These are phyloP conservation scores for Lethrus apterus DNA, from an alignment of 1,140 invertebrate genomes.

Conservation along the genomic window DNA sequence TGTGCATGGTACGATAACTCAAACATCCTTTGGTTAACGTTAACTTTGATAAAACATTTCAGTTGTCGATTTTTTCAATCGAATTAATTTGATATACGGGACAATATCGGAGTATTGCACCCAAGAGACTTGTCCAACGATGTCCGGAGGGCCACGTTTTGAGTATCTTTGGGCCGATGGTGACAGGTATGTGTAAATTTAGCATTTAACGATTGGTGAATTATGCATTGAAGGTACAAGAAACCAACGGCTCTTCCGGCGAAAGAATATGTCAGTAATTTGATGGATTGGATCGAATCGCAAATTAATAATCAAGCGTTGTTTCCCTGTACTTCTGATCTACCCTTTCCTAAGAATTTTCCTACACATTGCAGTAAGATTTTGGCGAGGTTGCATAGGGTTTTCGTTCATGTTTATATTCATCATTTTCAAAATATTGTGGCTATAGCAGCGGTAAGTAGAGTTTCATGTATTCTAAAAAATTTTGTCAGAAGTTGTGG, in stretches of 20 bases:
- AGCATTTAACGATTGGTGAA: conserved; percentile 1
- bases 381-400: conserved; percentile 81
- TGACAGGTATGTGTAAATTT: conserved; percentile 42
- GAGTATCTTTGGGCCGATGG: conserved; percentile 94
- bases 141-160: conserved; percentile 83
- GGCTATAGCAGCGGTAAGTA: conserved; percentile 77
- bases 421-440: conserved; percentile 91
- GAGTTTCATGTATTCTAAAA: neutral
- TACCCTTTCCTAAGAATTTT: conserved; percentile 87
- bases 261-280: conserved; percentile 74
- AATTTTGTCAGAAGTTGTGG: neutral
- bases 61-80: conserved; percentile 96
- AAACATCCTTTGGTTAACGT: neutral
- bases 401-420: conserved; percentile 96
- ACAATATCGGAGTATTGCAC: conserved; percentile 86
- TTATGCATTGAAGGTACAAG: conserved; percentile 53
- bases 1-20: conserved; percentile 70
- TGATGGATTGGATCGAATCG: conserved; percentile 93
- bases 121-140: conserved; percentile 78
- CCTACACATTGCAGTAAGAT: conserved; percentile 76
- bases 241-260: conserved; percentile 85
- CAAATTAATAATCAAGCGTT: conserved; percentile 84
- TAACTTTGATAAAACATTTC: conserved; percentile 22
- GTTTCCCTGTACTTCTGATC: conserved; percentile 53
- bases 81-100: conserved; percentile 90